phyloP scores from a whole-genome alignment of 2,797 vertebrate species.

The Graptemys geographica region DNA sequence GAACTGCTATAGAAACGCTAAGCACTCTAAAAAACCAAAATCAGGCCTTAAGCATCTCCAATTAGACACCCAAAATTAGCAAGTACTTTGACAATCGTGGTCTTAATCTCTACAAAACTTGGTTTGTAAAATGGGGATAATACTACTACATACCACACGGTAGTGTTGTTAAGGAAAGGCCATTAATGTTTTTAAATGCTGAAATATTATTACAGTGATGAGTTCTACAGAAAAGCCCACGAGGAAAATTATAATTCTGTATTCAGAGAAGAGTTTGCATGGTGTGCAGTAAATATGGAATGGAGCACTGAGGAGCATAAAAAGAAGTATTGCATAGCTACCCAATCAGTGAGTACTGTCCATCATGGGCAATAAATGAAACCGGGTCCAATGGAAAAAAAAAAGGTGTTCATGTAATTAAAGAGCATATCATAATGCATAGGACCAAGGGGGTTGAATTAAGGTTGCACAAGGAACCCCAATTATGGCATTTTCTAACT shows the following conservation, averaged over 20 bases:
- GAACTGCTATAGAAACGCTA: too few relatives aligned
- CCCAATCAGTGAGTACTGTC: neutral
- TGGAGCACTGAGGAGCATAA: too few relatives aligned
- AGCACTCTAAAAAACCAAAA: too few relatives aligned
- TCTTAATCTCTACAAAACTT: neutral
- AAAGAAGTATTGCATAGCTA: neutral
- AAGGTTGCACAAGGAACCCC: neutral
- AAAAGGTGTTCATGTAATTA: neutral
- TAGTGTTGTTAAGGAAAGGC: neutral
- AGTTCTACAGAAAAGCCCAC: neutral
- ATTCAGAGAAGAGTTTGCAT: neutral
- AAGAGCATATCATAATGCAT: neutral
- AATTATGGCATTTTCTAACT: neutral
- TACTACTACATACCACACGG: neutral
- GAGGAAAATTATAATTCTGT: neutral
- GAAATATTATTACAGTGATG: neutral
- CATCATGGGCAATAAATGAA: neutral
- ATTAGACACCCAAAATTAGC: neutral
- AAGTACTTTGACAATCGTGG: neutral
- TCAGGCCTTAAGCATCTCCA: neutral
- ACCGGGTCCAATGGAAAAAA: neutral
- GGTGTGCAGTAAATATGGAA: too few relatives aligned
- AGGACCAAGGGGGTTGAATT: neutral
- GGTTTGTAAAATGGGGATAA: neutral
- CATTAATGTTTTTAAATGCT: neutral